Evolutionary conservation across 2,888 invertebrate genomes (phyloP).

Genomic region (Eupithecia inturbata): DNA sequence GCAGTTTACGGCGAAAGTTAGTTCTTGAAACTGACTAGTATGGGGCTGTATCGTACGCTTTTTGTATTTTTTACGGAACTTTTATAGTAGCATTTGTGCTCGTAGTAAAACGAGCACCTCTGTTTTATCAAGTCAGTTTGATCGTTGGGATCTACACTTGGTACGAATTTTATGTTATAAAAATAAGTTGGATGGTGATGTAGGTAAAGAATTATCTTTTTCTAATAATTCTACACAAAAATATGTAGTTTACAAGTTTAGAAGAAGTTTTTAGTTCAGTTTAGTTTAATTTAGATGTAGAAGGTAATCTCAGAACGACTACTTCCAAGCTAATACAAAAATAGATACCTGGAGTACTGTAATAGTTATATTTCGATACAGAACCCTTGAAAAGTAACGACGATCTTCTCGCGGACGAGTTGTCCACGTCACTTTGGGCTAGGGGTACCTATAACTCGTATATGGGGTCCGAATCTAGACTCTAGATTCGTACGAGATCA

Average conservation of each 20-base stretch:
- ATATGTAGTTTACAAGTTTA: not conserved
- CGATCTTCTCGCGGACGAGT: too few species aligned
- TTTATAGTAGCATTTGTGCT: slow-evolving; percentile 8
- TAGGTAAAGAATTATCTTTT: not conserved
- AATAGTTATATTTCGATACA: too few species aligned
- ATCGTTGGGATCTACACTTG: not conserved
- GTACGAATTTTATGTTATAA: not conserved
- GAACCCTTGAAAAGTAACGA: too few species aligned
- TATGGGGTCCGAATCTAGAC: too few species aligned
- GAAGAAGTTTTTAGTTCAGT: too few species aligned
- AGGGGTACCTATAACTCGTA: too few species aligned
- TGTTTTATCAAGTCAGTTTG: not conserved
- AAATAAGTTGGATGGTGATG: not conserved
- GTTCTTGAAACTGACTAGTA: slow-evolving; percentile 21
- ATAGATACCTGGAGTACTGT: too few species aligned
- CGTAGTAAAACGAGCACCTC: not conserved
- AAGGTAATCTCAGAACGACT: too few species aligned
- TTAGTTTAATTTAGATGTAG: too few species aligned
- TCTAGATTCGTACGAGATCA: too few species aligned
- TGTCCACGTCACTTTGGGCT: too few species aligned
- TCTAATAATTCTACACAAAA: not conserved
- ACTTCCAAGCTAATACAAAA: too few species aligned
- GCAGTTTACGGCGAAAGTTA: slow-evolving; percentile 26
- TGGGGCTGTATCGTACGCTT: slow-evolving; percentile 11
- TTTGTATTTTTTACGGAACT: slow-evolving; percentile 11